Percentiles rank a stretch among this genome's conserved stretches.
phyloP scores from a whole-genome alignment of 2,888 invertebrate genomes.

The Agriopis aurantiaria region DNA sequence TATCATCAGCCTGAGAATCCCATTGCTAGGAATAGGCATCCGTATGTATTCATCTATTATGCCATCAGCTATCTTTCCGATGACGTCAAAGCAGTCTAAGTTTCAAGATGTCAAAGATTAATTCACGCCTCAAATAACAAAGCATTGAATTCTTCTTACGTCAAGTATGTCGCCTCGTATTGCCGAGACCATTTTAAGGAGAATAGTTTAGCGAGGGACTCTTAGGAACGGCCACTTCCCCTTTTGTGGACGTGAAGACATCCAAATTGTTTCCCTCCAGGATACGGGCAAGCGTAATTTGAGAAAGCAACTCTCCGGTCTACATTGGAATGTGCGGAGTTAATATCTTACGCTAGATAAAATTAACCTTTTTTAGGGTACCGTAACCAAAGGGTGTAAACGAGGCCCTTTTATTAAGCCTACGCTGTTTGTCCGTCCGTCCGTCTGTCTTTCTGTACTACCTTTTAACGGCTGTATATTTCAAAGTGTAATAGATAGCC shows the following conservation, averaged over 20 bases:
- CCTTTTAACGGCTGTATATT: too few relatives aligned
- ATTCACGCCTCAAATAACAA: slow-evolving; percentile 47
- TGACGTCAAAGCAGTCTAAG: slow-evolving; percentile 36
- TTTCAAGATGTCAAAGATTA: slow-evolving; percentile 29
- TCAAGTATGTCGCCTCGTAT: slow-evolving; percentile 49
- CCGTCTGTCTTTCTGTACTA: too few relatives aligned
- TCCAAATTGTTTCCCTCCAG: slow-evolving; percentile 71
- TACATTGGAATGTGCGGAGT: slow-evolving; percentile 65
- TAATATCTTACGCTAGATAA: slow-evolving; percentile 30
- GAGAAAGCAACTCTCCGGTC: slow-evolving; percentile 64
- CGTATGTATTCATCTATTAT: too few relatives aligned
- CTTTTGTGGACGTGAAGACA: slow-evolving; percentile 67
- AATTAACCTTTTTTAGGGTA: background rate
- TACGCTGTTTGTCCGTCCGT: too few relatives aligned
- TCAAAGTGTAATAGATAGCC: too few relatives aligned
- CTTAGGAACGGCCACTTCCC: slow-evolving; percentile 61
- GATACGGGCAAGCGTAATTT: slow-evolving; percentile 63
- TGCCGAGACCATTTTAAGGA: slow-evolving; percentile 58
- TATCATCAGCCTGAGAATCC: too few relatives aligned
- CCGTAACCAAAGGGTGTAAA: too few relatives aligned
- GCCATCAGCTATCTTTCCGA: background rate
- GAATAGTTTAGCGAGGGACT: slow-evolving; percentile 71
- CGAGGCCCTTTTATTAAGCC: too few relatives aligned
- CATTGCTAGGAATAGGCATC: too few relatives aligned
- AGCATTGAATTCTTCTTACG: slow-evolving; percentile 41